Base-by-base conservation (phyloP, 2,888 invertebrate genomes). In the Acleris sparsana region DNA sequence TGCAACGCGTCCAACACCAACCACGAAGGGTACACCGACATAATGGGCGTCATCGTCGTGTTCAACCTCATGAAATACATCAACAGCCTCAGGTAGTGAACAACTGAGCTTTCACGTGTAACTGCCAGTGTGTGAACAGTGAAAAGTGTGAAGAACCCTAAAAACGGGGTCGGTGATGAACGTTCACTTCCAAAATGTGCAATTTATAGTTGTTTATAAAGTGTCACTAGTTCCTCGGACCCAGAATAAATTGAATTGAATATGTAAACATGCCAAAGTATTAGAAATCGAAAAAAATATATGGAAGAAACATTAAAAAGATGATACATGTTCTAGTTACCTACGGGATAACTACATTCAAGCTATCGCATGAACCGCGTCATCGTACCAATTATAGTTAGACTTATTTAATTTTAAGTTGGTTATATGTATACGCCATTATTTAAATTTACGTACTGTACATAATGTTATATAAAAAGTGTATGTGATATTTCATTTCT, bases 1-100 rank as follows among this genome's bases (percentile, higher is more conserved):
- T 97, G 97, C 87, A 97, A 97, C 85, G 87, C 94, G 80, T 93
- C 80, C 18, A 89, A 76, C 65, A 84, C 92, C 2, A 89, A 83
- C 80, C 77, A 93, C 81, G 85, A 89, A 71, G 90, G 89, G 3
- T 93, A 93, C 80, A 93, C 94, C 0, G 94, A 94, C 79, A 93
- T 94, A 60, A 93, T 94, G 93, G 93, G 93, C 29, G 93, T 94
- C 65, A 94, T 94, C 73, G 92, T 94, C 53, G 94, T 94, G 56
- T 94, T 94, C 75, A 94, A 94, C 76, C 90, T 94, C 46, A 93
- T 94, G 90, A 94, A 94, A 82, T 94, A 94, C 75, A 91, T 94
- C 66, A 90, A 93, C 77, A 93, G 93, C 72, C 87, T 93, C 77
- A 90, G 90, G 80, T 92, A 90, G 85, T 73, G 56, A 52, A 52